Percentiles rank a stretch among this genome's conserved stretches.
Conservation (phyloP, 2,888 invertebrate genomes). For the Candidula unifasciata region DNA sequence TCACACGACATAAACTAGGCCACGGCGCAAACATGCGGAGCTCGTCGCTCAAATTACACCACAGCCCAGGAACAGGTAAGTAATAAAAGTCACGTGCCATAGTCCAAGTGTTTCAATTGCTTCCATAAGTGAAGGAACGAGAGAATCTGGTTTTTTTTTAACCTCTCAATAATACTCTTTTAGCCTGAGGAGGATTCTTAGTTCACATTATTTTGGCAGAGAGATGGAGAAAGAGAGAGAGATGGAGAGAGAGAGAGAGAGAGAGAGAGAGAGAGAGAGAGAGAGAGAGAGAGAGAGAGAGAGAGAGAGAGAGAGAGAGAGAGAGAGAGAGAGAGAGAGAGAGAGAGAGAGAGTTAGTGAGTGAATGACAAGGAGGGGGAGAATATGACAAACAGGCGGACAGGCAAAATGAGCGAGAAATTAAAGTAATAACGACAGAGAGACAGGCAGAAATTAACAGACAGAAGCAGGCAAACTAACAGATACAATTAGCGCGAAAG, state of each 20-base stretch:
- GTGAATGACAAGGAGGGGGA: no score
- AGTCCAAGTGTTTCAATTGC: neutral
- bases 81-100: constrained; percentile 7
- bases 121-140: neutral
- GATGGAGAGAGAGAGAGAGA: neutral
- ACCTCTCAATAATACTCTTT: no score
- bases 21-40: neutral
- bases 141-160: no score
- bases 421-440: no score
- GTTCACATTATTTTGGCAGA: neutral
- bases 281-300: constrained; percentile 39
- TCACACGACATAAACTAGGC: neutral
- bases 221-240: neutral
- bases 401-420: neutral
- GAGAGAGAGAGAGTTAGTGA: constrained; percentile 25
- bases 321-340: constrained; percentile 27
- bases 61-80: constrained; percentile 7
- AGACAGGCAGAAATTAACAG: no score
- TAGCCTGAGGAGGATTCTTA: no score
- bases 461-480: no score
- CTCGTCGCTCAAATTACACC: constrained; percentile 2
- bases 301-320: constrained; percentile 7
- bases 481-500: no score
- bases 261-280: constrained; percentile 12
- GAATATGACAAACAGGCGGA: no score